A percentile compares a stretch with the other conserved stretches of the same genome.
Evolutionary conservation across 2,113 vertebrate genomes (phyloP).

Genomic region (Tenrec ecaudatus): DNA sequence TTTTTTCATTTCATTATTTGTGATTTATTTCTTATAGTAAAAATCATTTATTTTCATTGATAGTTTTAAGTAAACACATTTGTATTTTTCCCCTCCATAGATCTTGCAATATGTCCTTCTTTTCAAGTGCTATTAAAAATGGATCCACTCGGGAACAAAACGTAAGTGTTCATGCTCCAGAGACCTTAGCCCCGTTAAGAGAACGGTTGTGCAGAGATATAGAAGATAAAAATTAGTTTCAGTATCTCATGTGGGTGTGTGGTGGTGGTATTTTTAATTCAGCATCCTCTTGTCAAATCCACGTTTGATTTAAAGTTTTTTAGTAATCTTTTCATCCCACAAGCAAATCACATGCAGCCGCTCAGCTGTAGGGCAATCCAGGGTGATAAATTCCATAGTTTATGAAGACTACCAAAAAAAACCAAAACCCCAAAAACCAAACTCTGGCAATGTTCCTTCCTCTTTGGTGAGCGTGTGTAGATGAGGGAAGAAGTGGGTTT

Average conservation of each 20-base stretch:
- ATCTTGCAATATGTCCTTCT: not conserved
- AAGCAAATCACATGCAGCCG: not conserved
- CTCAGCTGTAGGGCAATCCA: not conserved
- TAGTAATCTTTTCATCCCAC: not conserved
- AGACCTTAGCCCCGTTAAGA: not conserved
- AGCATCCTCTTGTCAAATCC: not conserved
- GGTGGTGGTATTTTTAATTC: not conserved
- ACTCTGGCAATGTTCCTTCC: too few relatives aligned
- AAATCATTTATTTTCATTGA: not conserved
- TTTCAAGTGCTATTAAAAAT: not conserved
- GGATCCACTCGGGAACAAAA: not conserved
- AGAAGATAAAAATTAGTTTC: not conserved
- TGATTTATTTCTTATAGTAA: constrained; percentile 7
- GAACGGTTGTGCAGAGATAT: not conserved
- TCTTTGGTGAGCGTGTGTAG: too few relatives aligned
- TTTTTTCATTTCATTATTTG: constrained; percentile 18
- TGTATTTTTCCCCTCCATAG: not conserved
- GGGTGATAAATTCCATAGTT: not conserved
- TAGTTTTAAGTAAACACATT: not conserved
- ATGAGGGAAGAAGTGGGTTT: too few relatives aligned
- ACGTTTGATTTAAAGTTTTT: not conserved
- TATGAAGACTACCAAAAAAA: not conserved
- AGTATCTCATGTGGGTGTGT: not conserved
- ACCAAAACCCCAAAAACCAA: too few relatives aligned
- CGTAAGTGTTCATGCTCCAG: not conserved